Conservation (phyloP, 2,797 vertebrate genomes). For the Strix occidentalis region DNA sequence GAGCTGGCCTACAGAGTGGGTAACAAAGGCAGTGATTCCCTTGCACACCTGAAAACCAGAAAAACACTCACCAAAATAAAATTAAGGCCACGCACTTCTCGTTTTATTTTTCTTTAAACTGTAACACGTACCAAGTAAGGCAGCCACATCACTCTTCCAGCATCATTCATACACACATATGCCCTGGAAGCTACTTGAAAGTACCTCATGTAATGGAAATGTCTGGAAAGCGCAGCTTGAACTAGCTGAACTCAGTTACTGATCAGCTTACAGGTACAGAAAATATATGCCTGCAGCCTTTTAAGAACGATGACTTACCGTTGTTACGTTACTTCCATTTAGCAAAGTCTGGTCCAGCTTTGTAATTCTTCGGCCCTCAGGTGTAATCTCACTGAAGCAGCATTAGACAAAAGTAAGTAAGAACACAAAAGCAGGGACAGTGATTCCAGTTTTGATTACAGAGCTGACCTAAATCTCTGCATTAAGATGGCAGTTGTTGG, state of each 20-base stretch:
- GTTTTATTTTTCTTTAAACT: neutral
- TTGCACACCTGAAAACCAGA: neutral
- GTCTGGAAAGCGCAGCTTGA: neutral
- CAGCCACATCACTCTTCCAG: neutral
- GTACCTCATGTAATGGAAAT: neutral
- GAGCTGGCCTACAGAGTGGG: neutral
- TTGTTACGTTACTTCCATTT: constrained; percentile 96
- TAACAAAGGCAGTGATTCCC: neutral
- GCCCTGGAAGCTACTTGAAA: neutral
- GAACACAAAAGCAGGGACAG: neutral
- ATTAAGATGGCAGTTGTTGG: neutral
- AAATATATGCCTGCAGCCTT: neutral
- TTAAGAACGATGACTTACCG: constrained; percentile 77
- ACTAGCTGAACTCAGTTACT: neutral
- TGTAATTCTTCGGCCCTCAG: constrained; percentile 93
- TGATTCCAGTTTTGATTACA: neutral
- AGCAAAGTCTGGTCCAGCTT: constrained; percentile 95
- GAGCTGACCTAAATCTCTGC: neutral
- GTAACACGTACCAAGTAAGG: neutral
- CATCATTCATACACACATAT: too few relatives aligned
- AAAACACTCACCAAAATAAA: too few relatives aligned
- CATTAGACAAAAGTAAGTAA: neutral
- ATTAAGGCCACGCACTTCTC: neutral
- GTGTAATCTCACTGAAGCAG: constrained; percentile 88
- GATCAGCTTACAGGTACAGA: neutral